Conservation (phyloP, 2,888 invertebrate species). For the Matsumyia berberina region DNA sequence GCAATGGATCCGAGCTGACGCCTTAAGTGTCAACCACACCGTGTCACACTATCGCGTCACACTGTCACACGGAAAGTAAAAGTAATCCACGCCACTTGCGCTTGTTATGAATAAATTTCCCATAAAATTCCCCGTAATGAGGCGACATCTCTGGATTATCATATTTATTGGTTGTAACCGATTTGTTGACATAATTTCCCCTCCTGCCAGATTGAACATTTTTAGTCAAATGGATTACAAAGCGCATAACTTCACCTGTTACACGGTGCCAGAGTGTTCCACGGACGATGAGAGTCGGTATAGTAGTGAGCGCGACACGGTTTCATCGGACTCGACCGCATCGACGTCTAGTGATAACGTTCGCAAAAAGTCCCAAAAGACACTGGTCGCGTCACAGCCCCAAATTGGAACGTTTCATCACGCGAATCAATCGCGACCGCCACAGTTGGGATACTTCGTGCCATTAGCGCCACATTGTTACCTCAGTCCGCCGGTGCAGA, state of each 20-base stretch:
- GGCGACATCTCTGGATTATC: slow-evolving; percentile 24
- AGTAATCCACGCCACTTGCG: slow-evolving; percentile 1
- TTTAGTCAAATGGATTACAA: slow-evolving; percentile 79
- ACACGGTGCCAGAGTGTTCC: slow-evolving; percentile 82
- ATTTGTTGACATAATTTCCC: slow-evolving; percentile 47
- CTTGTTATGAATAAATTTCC: slow-evolving; percentile 39
- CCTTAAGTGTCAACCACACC: slow-evolving; percentile 43
- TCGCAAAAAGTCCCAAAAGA: slow-evolving; percentile 77
- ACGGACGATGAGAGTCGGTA: slow-evolving; percentile 78
- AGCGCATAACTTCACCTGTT: slow-evolving; percentile 82
- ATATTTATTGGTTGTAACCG: slow-evolving; percentile 33
- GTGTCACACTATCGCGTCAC: slow-evolving; percentile 32
- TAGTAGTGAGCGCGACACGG: slow-evolving; percentile 70
- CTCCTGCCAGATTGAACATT: slow-evolving; percentile 32
- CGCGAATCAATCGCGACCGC: slow-evolving; percentile 78
- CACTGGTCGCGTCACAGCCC: slow-evolving; percentile 77
- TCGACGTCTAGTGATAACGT: slow-evolving; percentile 80
- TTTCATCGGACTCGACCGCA: slow-evolving; percentile 78
- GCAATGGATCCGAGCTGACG: slow-evolving; percentile 9
- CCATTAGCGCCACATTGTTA: slow-evolving; percentile 85
- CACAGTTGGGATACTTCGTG: slow-evolving; percentile 87
- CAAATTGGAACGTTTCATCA: slow-evolving; percentile 81
- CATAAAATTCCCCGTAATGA: slow-evolving; percentile 49
- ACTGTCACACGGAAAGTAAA: slow-evolving; percentile 37
- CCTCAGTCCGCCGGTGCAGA: slow-evolving; percentile 82